Evolutionary conservation across 92 coral and sea anemone genomes (phyloP).

Genomic region (Porites cylindrica): DNA sequence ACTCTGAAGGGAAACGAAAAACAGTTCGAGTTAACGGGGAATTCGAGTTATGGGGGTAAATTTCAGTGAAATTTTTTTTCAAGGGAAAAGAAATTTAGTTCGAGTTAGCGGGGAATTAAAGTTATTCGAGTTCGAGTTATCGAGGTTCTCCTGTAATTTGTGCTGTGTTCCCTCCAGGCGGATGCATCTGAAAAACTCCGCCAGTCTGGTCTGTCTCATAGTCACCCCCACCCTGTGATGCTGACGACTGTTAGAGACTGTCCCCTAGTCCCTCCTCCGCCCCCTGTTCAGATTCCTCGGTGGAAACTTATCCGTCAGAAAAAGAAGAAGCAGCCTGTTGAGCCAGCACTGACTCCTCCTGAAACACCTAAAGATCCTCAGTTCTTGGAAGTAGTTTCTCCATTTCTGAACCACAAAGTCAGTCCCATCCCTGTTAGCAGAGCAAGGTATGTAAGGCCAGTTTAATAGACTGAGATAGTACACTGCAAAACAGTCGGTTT

Average conservation of each 20-base stretch:
- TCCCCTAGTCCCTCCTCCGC: conserved; percentile 98
- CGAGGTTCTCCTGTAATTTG: background rate
- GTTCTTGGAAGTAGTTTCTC: conserved; percentile 94
- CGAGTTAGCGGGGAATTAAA: too few species aligned
- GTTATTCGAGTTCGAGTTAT: background rate
- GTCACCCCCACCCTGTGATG: conserved; percentile 96
- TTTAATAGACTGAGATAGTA: too few species aligned
- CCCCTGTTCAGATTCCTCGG: conserved; percentile 95
- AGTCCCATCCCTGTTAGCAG: conserved; percentile 98
- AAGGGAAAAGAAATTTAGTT: too few species aligned
- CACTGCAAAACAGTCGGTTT: too few species aligned
- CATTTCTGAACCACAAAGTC: conserved; percentile 93
- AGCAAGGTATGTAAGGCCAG: conserved; percentile 68
- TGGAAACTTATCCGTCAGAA: conserved; percentile 99
- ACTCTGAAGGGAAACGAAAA: too few species aligned
- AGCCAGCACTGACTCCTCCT: conserved; percentile 90
- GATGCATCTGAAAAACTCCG: conserved; percentile 99
- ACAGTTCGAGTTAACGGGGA: too few species aligned
- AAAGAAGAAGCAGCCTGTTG: conserved; percentile 94
- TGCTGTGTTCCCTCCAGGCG: conserved; percentile 64
- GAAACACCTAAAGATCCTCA: conserved; percentile 98
- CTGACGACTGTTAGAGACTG: conserved; percentile 90
- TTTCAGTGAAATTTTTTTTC: too few species aligned
- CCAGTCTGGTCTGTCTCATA: conserved; percentile 95
- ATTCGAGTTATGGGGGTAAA: too few species aligned